Evolutionary conservation across 2,888 invertebrate genomes (phyloP), one percentile per base, ranked within the genome.

Genomic region (Euplexia lucipara): DNA sequence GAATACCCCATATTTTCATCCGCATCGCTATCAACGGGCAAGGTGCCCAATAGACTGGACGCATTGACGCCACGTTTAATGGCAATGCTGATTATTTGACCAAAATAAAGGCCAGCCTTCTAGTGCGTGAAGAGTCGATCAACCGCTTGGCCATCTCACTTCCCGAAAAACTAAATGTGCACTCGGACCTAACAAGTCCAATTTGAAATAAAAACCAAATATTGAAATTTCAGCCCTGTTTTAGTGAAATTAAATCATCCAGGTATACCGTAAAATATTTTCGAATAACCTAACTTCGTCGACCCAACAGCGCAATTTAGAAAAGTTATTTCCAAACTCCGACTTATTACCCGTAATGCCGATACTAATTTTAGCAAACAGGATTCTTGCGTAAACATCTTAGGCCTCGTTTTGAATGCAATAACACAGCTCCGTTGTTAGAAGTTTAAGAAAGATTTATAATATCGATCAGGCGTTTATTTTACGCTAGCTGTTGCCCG

Each of bases 361-460:
- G 48, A 49, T 58, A 41, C 47, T 53, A 44, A 74, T 58, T 65
- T 41, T 18, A 32, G 49, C 32, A 9, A 75, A 45, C 75, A 59
- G 69, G 41, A 52, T n/a, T 5, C 16, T 3, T 59, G 3, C 8
- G 49, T 54, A 51, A 75, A 75, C 59, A 71, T 45, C 22, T 10
- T 16, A 68, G 54, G 59, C 75, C 75, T 75, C 45, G 69, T 75
- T 71, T 69, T 45, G 69, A 69, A 75, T 71, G 59, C 70, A 75
- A 45, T 59, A 75, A 59, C 70, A 70, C 70, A 59, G 49, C 35
- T 26, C 53, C 10, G 32, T 37, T 69, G 14, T 35, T 10, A 9
- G 5, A 45, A 57, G 48, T 57, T 70, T 56, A 32, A 37, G 16
- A 53, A 58, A 57, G 62, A 70, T 54, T 64, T 78, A 72, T 39